These are phyloP conservation scores for Pachycephala philippinensis DNA, from an alignment of 2,113 vertebrate genomes.

Conservation along the genomic window DNA sequence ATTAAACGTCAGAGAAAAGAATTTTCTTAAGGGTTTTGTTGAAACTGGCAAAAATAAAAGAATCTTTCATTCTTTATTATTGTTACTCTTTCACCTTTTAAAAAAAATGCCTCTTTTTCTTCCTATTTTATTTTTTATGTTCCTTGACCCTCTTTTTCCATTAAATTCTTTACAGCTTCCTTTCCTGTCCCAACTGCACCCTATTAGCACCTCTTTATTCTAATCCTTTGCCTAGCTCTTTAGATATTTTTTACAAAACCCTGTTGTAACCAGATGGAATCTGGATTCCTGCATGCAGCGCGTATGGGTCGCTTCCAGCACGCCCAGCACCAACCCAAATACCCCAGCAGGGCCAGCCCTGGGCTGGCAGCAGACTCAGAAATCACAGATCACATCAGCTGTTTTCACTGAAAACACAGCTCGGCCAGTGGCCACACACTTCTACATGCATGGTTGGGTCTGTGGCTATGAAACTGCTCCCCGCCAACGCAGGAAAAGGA, in stretches of 20 bases:
- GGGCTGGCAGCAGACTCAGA: constrained; percentile 49
- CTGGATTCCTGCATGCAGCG: constrained; percentile 42
- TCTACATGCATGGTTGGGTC: constrained; percentile 34
- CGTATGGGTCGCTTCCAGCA: constrained; percentile 40
- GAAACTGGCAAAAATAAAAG: constrained; percentile 58
- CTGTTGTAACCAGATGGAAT: constrained; percentile 54
- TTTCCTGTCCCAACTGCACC: constrained; percentile 63
- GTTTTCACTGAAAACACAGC: constrained; percentile 57
- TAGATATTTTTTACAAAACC: constrained; percentile 54
- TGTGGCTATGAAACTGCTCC: constrained; percentile 4
- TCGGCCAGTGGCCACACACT: constrained; percentile 54
- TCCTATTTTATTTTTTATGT: constrained; percentile 60
- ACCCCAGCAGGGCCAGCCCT: constrained; percentile 12
- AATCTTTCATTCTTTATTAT: constrained; percentile 60
- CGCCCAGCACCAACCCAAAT: constrained; percentile 50
- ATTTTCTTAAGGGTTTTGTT: constrained; percentile 44
- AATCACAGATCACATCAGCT: constrained; percentile 65
- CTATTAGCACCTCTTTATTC: constrained; percentile 74
- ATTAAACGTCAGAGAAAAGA: constrained; percentile 43
- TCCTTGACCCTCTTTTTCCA: constrained; percentile 65
- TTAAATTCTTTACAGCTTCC: constrained; percentile 60
- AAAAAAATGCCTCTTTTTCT: constrained; percentile 49
- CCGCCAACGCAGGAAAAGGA: neutral
- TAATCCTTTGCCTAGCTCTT: constrained; percentile 58
- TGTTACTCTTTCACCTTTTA: constrained; percentile 68